Conservation (phyloP, 2,113 vertebrate genomes). For the Hiodon tergisus region DNA sequence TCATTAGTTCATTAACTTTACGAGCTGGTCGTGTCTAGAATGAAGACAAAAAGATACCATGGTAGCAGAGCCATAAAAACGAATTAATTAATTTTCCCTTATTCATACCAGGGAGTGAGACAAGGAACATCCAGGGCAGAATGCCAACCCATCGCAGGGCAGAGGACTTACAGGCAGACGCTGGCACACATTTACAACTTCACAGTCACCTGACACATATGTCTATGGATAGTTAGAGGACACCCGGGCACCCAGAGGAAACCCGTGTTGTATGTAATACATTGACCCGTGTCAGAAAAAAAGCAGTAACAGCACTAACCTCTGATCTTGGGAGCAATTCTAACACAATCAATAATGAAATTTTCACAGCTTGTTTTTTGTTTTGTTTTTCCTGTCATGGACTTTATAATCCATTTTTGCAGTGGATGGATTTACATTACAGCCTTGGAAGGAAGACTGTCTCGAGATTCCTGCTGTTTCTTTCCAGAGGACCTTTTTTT, state of each 20-base stretch:
- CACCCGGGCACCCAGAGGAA: too few relatives aligned
- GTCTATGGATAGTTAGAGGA: too few relatives aligned
- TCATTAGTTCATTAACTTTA: too few relatives aligned
- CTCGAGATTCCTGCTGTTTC: background rate
- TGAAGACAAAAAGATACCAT: too few relatives aligned
- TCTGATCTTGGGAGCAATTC: constrained; percentile 37
- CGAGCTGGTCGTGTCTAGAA: too few relatives aligned
- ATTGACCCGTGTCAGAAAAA: background rate
- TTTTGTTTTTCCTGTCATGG: constrained; percentile 12
- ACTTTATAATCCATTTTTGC: constrained; percentile 27
- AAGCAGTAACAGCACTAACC: constrained; percentile 12
- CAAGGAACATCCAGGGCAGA: background rate
- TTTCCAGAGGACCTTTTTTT: background rate
- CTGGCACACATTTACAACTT: background rate
- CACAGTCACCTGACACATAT: background rate
- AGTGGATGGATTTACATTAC: background rate
- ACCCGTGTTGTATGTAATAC: too few relatives aligned
- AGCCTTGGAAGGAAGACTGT: background rate
- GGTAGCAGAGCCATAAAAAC: too few relatives aligned
- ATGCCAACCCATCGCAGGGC: background rate
- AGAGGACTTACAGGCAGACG: background rate
- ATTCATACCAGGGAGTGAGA: background rate
- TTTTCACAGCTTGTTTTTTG: constrained; percentile 28
- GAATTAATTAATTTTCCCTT: too few relatives aligned
- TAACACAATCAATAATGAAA: constrained; percentile 49